Base-by-base conservation (phyloP, 2,888 invertebrate species). In the Tiphia femorata region DNA sequence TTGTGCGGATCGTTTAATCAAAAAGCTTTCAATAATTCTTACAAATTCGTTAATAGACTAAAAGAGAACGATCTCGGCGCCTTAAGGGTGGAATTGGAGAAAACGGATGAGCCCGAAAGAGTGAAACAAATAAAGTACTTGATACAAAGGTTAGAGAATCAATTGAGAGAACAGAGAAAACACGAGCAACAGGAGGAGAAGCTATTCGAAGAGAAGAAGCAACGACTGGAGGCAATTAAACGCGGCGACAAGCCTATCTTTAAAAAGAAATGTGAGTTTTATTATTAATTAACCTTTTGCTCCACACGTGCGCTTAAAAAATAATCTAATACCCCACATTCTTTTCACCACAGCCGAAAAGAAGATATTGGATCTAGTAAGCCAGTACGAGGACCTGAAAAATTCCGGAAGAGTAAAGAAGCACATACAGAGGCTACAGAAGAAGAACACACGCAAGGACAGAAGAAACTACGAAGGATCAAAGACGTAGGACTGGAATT, bases 301-400 rank as follows among this genome's bases (percentile, higher is more conserved):
- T 75, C 16, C 47, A 14, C 3, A 33, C 50, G 48, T 20, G 16
- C 12, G 37, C 21, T 6, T 1, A 4, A 12, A 17, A 10, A 14
- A 10, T 52, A 41, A 35, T 30, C 17, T 37, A 19, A 17, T 29
- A 29, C 10, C n/a, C 1, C 5, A 14, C 16, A n/a, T 10, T 55
- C 8, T 40, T 5, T 54, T 14, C 50, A 29, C 88, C 89, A 21
- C 84, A 95, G 95, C 93, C 80, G 94, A 95, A 75, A 88, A 88
- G 71, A 90, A 90, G 54, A 87, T 94, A 1, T 87, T 92, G 61
- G 88, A 91, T 23, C 84, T 96, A 38, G 91, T 95, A 1, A 88
- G 90, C 27, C 91, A 95, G 78, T 96, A 91, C 77, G 92, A 93
- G 63, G 90, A 92, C 43, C 80, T 96, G 41, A 95, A 95, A 82